Evolutionary conservation across 2,797 vertebrate species (phyloP), one percentile per base, ranked within the genome.

Genomic region (Cuniculus paca): DNA sequence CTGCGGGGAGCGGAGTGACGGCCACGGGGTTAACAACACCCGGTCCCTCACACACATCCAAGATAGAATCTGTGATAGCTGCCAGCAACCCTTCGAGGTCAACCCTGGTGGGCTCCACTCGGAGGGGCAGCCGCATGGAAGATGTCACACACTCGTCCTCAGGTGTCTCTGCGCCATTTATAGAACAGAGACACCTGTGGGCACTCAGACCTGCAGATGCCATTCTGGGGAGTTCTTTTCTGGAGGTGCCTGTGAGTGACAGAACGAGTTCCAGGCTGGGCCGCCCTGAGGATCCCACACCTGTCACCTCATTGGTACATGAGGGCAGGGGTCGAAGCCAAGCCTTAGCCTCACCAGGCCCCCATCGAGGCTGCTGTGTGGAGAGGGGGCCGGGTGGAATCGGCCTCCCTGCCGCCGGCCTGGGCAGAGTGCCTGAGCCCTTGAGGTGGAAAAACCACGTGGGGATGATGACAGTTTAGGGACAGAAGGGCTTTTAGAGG

Each of bases 181-280:
- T 92, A 39, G 65, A 24, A 72, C 50, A 54, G 45, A 65, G 11
- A 31, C 56, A 56, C 48, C 81, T 60, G 19, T 45, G 70, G 83
- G 48, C 52, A 17, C 72, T 8, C 52, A 52, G 13, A 31, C 45
- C 45, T 12, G 20, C 52, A 60, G 81, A 28, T 2, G 31, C 50
- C 0, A 0, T 61, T 17, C 42, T 0, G 0, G 74, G 22, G n/a
- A 22, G 42, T 81, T 31, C 26, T 75, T 75, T 68, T 78, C 63
- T 50, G 52, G 58, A 34, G 2, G 13, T n/a, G 17, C 50, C 14
- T 0, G 1, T 2, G 2, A 70, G 1, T 0, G 2, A 75, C 58
- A 48, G 58, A 19, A 24, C 20, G 5, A 17, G 24, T 42, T 36
- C 24, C 48, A n/a, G 39, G 20, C 39, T 17, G 42, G 12, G 16